Evolutionary conservation across 1,140 invertebrate genomes (phyloP), one percentile per base, ranked within the genome.

Genomic region (Drosophila miranda): DNA sequence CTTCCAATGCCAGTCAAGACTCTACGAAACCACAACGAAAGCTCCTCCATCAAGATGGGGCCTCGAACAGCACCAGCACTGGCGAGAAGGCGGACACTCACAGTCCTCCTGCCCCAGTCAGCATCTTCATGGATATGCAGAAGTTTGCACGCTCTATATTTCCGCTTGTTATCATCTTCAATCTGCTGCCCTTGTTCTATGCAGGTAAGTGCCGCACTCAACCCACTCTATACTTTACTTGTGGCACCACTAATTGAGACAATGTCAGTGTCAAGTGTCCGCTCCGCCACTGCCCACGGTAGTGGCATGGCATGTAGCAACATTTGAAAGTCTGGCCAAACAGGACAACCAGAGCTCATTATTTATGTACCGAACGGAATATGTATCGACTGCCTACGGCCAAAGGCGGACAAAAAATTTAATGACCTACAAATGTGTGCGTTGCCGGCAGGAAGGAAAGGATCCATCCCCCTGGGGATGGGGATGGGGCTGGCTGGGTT

Each of bases 171-270:
- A 87, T 91, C 78, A 81, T 91, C 72, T 88, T 91, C 63, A 90
- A 91, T 84, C 81, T 91, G 88, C 79, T 91, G 73, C 90, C 90
- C 70, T 78, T 90, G 49, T 89, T 90, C 68, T 91, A 90, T 90
- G 90, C 90, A 89, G 90, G 90, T 91, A 52, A 90, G 90, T 90
- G 43, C 13, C 23, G 16, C 13, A 2, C 23, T 8, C 58, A 50
- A 30, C 41, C 45, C 49, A 62, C 26, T 19, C 30, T 59, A 41
- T 23, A 30, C 53, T 34, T 43, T 46, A 42, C 11, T 38, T 45
- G 19, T 19, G 19, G 19, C 19, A 19, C 19, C 48, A 21, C 45
- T 66, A 74, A 74, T 59, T 58, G 14, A 46, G 23, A 43, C 42
- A 28, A 56, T 26, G 54, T 43, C 61, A 49, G 43, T 64, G 38